Percentiles rank a stretch among this genome's conserved stretches.
Conservation (phyloP, 2,888 invertebrate genomes). For the Vandiemenella viatica region DNA sequence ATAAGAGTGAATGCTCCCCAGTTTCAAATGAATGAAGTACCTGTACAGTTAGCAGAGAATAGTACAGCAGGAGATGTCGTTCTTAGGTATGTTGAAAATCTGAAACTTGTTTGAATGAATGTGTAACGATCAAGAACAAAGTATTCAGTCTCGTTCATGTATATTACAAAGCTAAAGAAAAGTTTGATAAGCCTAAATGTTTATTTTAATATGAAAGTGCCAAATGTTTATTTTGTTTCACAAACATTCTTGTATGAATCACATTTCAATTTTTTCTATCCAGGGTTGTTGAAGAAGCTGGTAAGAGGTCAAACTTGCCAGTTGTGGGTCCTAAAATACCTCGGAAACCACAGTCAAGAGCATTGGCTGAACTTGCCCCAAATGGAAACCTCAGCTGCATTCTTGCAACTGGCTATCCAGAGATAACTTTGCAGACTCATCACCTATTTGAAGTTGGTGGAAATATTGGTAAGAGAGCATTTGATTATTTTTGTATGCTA, state of each 20-base stretch:
- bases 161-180: too few species aligned
- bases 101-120: too few species aligned
- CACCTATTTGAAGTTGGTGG: slow-evolving; percentile 36
- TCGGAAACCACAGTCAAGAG: slow-evolving; percentile 20
- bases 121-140: too few species aligned
- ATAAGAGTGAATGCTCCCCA: slow-evolving; percentile 27
- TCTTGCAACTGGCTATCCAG: slow-evolving; percentile 26
- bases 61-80: slow-evolving; percentile 35
- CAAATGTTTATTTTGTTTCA: too few species aligned
- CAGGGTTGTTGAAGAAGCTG: slow-evolving; percentile 20
- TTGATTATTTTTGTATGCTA: too few species aligned
- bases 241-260: too few species aligned
- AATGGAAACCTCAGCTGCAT: slow-evolving; percentile 27
- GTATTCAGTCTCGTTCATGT: too few species aligned
- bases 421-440: slow-evolving; percentile 27
- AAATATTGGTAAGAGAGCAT: slow-evolving; percentile 32
- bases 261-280: too few species aligned
- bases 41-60: slow-evolving; percentile 28
- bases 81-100: slow-evolving; percentile 24
- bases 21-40: slow-evolving; percentile 24
- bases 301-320: slow-evolving; percentile 13
- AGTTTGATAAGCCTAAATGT: too few species aligned
- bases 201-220: too few species aligned
- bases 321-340: slow-evolving; percentile 14
- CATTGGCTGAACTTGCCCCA: slow-evolving; percentile 21